Evolutionary conservation across 2,888 invertebrate genomes (phyloP), one percentile per base, ranked within the genome.

Genomic region (Callyntrura guangdongensis): DNA sequence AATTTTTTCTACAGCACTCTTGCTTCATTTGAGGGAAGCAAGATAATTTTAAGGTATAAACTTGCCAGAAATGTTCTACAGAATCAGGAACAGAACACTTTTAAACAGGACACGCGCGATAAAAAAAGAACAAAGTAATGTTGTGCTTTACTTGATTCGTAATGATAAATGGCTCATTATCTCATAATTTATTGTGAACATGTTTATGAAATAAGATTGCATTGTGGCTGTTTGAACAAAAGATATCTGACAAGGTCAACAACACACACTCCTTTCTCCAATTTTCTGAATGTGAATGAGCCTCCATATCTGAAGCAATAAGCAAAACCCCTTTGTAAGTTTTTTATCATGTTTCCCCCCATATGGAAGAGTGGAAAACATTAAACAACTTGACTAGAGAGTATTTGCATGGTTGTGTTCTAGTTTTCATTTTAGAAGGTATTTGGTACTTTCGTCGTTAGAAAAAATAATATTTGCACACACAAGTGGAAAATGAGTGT

Each of bases 121-220:
- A 59, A 49, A 83, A 83, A 59, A 67, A n/a, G 17, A 22, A 45
- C n/a, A 20, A 12, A 3, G 36, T 83, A 22, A 22, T 6, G 49
- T 83, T 20, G 22, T 61, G 17, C 14, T n/a, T 3, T 61, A n/a
- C 20, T 9, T 81, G 27, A 61, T 36, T 36, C 49, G 25, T n/a
- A 49, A 49, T 84, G 83, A 84, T 84, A 67, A 53, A 69, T 69
- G 49, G 49, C n/a, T 67, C 72, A 22, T 85, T 59, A 56, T 74
- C 53, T 36, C 20, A 36, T 85, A 85, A 85, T 85, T 85, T 85
- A 85, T 74, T 74, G 74, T 74, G 45, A 74, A 67, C 22, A 82
- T 69, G 72, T 5, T 47, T 74, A 45, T 74, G 72, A 74, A 36
- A 56, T 56, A n/a, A 56, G 14, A 4, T 56, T 22, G 61, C 9